Evolutionary conservation across 2,797 vertebrate genomes (phyloP), one percentile per base, ranked within the genome.

Genomic region (Pelobates cultripes): DNA sequence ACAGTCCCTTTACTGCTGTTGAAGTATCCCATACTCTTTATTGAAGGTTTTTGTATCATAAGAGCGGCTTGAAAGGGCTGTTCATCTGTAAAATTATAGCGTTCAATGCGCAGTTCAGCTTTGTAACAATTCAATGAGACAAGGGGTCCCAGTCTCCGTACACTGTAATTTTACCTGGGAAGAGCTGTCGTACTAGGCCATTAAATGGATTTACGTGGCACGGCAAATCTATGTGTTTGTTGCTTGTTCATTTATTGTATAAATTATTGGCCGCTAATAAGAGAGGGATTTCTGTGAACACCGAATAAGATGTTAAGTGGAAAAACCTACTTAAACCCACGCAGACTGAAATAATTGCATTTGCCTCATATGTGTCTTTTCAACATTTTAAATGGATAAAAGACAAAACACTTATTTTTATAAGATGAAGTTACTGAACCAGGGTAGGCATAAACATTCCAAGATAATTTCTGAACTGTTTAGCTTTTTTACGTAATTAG

Each of bases 51-150:
- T 13, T 12, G 10, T 5, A 28, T 2, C 40, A 14, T 43, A 66
- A n/a, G 17, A 13, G 43, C 43, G 14, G 41, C n/a, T 13, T 14
- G 17, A 14, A 69, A 45, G 51, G 45, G 55, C 55, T 72, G 2
- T 73, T 67, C 70, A 61, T 51, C 60, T 5, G 15, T 47, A 43
- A 73, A 80, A 80, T 80, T 67, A 73, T 28, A 73, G 44, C 8
- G 40, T 43, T 7, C 7, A 14, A 1, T 0, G 14, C 4, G 28
- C 68, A 40, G 77, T 42, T 71, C 76, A 66, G 28, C 53, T 17
- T 1, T 2, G 69, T 72, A 69, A 79, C 69, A 72, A 64, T 14
- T 10, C 28, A 8, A 41, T 2, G 55, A 7, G 55, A 3, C 55
- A 15, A 43, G 68, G 68, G 61, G n/a, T 70, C 43, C 4, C 6